Evolutionary conservation across 1,140 invertebrate species (phyloP).

Genomic region (Nephila pilipes): DNA sequence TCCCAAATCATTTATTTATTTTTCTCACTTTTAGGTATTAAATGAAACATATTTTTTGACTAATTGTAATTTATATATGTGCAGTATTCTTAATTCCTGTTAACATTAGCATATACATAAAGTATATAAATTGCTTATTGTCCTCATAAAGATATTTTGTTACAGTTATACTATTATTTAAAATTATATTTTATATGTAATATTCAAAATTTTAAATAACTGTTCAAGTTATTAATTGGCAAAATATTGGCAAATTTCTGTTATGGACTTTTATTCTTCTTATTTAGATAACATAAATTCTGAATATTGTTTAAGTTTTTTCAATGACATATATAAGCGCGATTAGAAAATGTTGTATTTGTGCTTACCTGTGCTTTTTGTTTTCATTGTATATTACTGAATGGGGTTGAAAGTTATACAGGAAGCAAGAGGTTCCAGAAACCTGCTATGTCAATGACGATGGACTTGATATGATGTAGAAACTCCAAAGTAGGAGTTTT

Average conservation of each 20-base stretch:
- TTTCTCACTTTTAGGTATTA: too few species aligned
- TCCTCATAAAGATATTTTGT: background rate
- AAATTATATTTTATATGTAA: too few species aligned
- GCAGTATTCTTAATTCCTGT: background rate
- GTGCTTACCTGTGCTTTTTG: constrained; percentile 59
- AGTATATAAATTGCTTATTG: background rate
- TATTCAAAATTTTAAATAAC: too few species aligned
- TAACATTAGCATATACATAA: background rate
- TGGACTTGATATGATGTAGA: constrained; percentile 41
- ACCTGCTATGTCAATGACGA: constrained; percentile 39
- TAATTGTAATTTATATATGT: background rate
- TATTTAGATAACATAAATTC: too few species aligned
- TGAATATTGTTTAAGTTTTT: too few species aligned
- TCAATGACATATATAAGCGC: background rate
- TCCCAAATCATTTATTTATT: background rate
- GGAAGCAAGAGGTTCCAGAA: background rate
- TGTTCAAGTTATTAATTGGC: too few species aligned
- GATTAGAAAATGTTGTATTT: background rate
- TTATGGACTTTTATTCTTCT: too few species aligned
- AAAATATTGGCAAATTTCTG: too few species aligned
- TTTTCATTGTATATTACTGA: background rate
- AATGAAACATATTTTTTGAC: background rate
- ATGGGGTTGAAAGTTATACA: background rate
- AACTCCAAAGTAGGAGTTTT: constrained; percentile 11
- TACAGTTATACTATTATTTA: too few species aligned